A percentile compares a stretch with the other conserved stretches of the same genome.
Evolutionary conservation across 2,113 vertebrate species (phyloP).

Genomic region (Cyanistes caeruleus): DNA sequence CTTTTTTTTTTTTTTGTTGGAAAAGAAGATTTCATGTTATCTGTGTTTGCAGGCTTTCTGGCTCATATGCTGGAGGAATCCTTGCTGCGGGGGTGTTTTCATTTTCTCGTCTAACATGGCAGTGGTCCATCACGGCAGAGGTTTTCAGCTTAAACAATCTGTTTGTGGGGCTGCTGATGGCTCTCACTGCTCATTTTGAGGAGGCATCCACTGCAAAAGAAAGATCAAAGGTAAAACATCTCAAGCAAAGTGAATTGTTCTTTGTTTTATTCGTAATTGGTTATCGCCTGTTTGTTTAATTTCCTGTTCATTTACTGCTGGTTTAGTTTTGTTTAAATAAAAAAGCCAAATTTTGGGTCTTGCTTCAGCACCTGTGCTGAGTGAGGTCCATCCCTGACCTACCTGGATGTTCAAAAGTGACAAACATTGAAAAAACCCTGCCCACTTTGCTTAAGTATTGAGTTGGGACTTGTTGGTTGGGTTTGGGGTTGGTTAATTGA

Average conservation of each 20-base stretch:
- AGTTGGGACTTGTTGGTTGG: neutral
- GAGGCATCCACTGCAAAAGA: slow-evolving; percentile 79
- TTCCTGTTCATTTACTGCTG: neutral
- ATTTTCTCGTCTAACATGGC: slow-evolving; percentile 93
- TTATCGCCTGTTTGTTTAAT: neutral
- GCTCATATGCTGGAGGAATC: slow-evolving; percentile 87
- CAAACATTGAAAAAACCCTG: neutral
- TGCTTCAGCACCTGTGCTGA: neutral
- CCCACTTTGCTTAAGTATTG: neutral
- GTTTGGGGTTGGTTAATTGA: neutral
- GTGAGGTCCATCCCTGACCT: neutral
- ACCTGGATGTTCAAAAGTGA: neutral
- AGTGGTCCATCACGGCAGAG: slow-evolving; percentile 94
- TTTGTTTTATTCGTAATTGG: neutral
- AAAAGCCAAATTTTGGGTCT: neutral
- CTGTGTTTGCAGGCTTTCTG: slow-evolving; percentile 88
- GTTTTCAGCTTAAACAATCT: slow-evolving; percentile 99
- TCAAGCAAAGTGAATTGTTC: slow-evolving; percentile 43
- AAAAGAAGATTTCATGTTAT: slow-evolving; percentile 85
- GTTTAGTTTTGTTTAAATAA: neutral
- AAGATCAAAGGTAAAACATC: slow-evolving; percentile 88
- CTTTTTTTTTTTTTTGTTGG: slow-evolving; percentile 71
- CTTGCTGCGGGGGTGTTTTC: slow-evolving; percentile 93
- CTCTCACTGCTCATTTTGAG: slow-evolving; percentile 83
- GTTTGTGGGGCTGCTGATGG: slow-evolving; percentile 91